Percentiles rank a stretch among this genome's conserved stretches.
Evolutionary conservation across 2,113 vertebrate species (phyloP).

Genomic region (Myanophis thanlyinensis): DNA sequence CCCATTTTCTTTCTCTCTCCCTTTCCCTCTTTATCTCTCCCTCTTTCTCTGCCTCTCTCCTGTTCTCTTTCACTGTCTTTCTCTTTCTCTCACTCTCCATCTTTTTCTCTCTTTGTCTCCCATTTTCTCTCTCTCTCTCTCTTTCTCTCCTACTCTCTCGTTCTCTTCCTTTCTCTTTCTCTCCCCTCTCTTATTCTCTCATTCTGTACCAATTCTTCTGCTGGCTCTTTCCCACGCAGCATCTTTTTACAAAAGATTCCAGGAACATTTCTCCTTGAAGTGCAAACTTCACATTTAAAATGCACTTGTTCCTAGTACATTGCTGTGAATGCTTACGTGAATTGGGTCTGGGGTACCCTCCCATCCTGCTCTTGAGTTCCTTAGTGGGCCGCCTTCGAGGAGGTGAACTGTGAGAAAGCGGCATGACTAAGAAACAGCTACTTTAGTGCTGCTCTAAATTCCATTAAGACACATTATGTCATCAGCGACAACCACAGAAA

Average conservation of each 20-base stretch:
- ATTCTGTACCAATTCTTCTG: neutral
- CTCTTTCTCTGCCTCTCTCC: too few relatives aligned
- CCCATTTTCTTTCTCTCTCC: too few relatives aligned
- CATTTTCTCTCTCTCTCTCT: too few relatives aligned
- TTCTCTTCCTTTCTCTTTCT: neutral
- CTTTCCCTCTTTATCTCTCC: too few relatives aligned
- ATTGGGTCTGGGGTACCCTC: neutral
- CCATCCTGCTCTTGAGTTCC: neutral
- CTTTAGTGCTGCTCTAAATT: neutral
- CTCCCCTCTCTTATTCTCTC: neutral
- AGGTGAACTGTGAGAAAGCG: neutral
- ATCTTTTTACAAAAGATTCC: neutral
- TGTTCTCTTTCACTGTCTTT: too few relatives aligned
- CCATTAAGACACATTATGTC: neutral
- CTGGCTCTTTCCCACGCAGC: neutral
- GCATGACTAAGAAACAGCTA: neutral
- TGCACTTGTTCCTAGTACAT: too few relatives aligned
- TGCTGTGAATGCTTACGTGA: rapidly evolving
- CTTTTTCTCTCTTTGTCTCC: too few relatives aligned
- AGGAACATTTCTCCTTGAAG: neutral
- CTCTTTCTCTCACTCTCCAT: too few relatives aligned
- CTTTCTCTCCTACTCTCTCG: too few relatives aligned
- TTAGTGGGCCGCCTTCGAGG: neutral
- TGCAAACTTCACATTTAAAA: neutral
- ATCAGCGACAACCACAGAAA: neutral